phyloP scores from a whole-genome alignment of 2,113 vertebrate genomes.

The Bufo gargarizans region DNA sequence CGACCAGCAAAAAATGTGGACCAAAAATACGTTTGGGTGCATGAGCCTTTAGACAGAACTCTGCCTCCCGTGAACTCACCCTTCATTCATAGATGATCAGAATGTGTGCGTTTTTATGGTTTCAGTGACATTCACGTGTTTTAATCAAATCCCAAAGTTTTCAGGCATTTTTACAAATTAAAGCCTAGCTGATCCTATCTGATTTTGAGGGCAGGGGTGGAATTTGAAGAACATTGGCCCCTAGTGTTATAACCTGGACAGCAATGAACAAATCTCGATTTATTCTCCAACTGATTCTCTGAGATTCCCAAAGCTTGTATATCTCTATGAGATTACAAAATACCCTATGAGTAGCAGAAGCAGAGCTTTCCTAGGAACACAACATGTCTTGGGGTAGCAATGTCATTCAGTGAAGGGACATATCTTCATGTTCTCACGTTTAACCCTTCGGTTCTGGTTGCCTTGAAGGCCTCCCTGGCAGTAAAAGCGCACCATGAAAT shows the following conservation, averaged over 20 bases:
- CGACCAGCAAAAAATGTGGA: too few species aligned
- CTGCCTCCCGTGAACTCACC: too few species aligned
- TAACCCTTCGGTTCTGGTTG: not conserved
- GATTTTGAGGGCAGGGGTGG: not conserved
- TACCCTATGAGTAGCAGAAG: not conserved
- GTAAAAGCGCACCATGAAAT: constrained; percentile 32
- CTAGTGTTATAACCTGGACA: not conserved
- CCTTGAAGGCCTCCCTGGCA: constrained; percentile 23
- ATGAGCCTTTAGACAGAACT: too few species aligned
- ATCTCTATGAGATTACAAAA: not conserved
- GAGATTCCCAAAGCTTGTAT: not conserved
- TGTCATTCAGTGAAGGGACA: not conserved
- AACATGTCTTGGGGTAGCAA: not conserved
- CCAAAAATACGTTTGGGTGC: too few species aligned
- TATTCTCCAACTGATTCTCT: not conserved
- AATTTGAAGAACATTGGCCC: not conserved
- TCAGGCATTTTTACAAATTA: not conserved
- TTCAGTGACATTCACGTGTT: too few species aligned
- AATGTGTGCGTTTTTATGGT: not conserved
- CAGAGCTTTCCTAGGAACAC: not conserved
- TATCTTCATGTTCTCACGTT: not conserved
- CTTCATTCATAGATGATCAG: not conserved
- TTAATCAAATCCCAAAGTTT: not conserved
- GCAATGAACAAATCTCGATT: not conserved
- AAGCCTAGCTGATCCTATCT: not conserved